Conservation (phyloP, 2,888 invertebrate genomes). For the Pinctada fucata region DNA sequence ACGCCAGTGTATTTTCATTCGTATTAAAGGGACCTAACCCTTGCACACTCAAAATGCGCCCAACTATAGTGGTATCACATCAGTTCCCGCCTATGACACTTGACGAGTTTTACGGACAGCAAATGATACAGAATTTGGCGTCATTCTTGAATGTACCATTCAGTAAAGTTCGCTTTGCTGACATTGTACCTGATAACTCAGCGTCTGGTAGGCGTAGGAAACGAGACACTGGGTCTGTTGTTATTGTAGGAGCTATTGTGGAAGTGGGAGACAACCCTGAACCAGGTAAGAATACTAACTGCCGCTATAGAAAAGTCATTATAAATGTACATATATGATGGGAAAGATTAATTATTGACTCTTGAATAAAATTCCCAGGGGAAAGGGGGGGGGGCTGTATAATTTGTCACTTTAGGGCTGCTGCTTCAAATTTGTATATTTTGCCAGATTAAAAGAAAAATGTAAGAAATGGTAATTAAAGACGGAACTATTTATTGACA, state of each 20-base stretch:
- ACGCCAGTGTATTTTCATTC: conserved; percentile 55
- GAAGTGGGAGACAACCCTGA: conserved; percentile 60
- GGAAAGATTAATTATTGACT: too few relatives aligned
- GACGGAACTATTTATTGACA: too few relatives aligned
- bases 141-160: conserved; percentile 64
- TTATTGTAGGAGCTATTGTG: conserved; percentile 42
- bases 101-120: conserved; percentile 70
- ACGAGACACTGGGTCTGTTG: conserved; percentile 36
- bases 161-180: conserved; percentile 63
- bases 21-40: conserved; percentile 58
- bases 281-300: conserved; percentile 30
- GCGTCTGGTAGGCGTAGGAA: conserved; percentile 43
- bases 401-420: too few relatives aligned
- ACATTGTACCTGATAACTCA: conserved; percentile 58
- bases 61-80: conserved; percentile 61
- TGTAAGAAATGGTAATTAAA: too few relatives aligned
- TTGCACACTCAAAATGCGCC: conserved; percentile 53
- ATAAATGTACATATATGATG: too few relatives aligned
- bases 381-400: too few relatives aligned
- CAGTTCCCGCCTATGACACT: conserved; percentile 62
- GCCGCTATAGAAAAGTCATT: too few relatives aligned
- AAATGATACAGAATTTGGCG: conserved; percentile 67
- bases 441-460: too few relatives aligned
- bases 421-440: too few relatives aligned
- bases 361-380: too few relatives aligned